Base-by-base conservation (phyloP, 2,797 vertebrate genomes). In the Anniella stebbinsi region DNA sequence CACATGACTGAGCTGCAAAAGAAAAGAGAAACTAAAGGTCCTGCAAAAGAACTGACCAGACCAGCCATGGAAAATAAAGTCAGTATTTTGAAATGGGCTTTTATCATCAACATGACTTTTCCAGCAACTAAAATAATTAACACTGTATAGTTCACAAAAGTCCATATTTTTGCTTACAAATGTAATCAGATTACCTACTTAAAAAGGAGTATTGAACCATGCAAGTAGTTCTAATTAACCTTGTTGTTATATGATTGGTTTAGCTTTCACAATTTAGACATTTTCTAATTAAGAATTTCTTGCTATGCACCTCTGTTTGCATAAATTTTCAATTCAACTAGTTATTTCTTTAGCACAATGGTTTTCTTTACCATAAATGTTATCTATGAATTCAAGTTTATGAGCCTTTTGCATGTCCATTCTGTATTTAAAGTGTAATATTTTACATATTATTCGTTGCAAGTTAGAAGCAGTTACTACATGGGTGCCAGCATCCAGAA, bases 141-240 rank as follows among this genome's bases (percentile, higher is more conserved):
- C 91, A 93, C 91, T 95, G 91, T 94, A 89, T 88, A 94, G 93
- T 93, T 91, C 90, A 86, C 93, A 92, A 82, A 95, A 90, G 94
- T 94, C 90, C 89, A 18, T 77, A 95, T 92, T 93, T 89, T 93
- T 72, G 81, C 94, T 96, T 95, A 95, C 91, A 95, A 92, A 87
- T 96, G 94, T 94, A 95, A 93, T 96, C 94, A 96, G 93, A 94
- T 95, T 94, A 95, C 80, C 89, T 93, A 93, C 91, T 78, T 96
- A 93, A 96, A 96, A 95, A 93, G 92, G 93, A 94, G 88, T 94
- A 95, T 93, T 95, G 83, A 95, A 94, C 95, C 5, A 85, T 0
- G 76, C 93, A 95, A 93, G 93, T 94, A 92, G 85, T 96, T 95
- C 92, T 95, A 94, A 94, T 95, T 96, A 96, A 95, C 91, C 94